Conservation (phyloP, 1,140 invertebrate genomes). For the Manduca sexta region DNA sequence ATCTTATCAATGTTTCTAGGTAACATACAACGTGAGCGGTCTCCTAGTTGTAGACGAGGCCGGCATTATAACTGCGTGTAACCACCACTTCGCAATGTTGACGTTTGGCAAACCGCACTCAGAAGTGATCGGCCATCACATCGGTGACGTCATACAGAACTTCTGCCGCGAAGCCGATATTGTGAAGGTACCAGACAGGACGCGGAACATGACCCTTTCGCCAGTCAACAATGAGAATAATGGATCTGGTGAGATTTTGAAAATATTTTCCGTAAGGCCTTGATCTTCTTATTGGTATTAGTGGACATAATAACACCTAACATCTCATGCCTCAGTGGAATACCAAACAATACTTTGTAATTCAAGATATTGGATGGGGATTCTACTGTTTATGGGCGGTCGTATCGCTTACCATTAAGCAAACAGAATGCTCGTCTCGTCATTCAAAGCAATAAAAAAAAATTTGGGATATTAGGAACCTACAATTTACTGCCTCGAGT, state of each 20-base stretch:
- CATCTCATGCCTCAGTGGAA: no score
- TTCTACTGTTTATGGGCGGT: no score
- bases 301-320: no score
- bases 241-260: constrained; percentile 35
- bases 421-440: no score
- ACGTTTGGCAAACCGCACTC: constrained; percentile 77
- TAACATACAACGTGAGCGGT: constrained; percentile 81
- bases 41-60: constrained; percentile 78
- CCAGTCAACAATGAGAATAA: constrained; percentile 70
- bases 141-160: constrained; percentile 71
- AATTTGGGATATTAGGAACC: no score
- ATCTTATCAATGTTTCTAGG: constrained; percentile 28
- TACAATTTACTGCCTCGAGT: no score
- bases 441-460: no score
- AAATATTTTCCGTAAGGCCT: background rate
- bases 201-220: constrained; percentile 68
- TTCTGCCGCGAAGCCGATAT: constrained; percentile 69
- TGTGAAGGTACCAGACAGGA: constrained; percentile 50
- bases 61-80: constrained; percentile 78
- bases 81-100: constrained; percentile 79
- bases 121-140: constrained; percentile 76
- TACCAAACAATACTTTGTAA: no score
- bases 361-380: no score
- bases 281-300: no score
- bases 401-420: no score